A percentile compares a stretch with the other conserved stretches of the same genome.
These are phyloP conservation scores for Plectrocnemia conspersa DNA, from an alignment of 1,140 invertebrate species.

Conservation along the genomic window DNA sequence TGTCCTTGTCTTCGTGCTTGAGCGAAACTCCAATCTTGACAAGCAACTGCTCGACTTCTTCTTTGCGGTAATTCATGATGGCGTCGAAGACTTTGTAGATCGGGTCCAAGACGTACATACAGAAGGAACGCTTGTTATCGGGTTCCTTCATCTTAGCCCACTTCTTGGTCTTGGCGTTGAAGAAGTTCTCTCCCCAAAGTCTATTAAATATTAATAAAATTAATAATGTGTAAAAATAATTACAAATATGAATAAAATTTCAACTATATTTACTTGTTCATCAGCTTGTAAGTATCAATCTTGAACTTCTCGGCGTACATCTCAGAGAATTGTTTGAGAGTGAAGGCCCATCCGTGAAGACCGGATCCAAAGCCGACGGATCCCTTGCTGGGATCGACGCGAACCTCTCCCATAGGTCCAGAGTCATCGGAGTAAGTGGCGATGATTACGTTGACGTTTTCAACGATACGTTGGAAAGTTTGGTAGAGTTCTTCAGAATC, in stretches of 20 bases:
- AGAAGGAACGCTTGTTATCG: conserved; percentile 95
- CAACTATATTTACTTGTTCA: conserved; percentile 64
- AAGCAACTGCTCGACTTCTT: conserved; percentile 81
- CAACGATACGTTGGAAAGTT: conserved; percentile 99
- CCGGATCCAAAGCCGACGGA: conserved; percentile 99
- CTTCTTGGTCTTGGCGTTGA: conserved; percentile 95
- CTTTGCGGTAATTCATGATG: conserved; percentile 98
- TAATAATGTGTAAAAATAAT: conserved; percentile 8
- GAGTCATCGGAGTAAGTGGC: conserved; percentile 97
- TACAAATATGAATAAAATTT: background rate
- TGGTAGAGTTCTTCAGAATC: conserved; percentile 97
- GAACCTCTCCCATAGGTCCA: conserved; percentile 97
- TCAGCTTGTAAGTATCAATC: conserved; percentile 94
- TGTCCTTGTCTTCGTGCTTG: conserved; percentile 92
- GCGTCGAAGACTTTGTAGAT: conserved; percentile 98
- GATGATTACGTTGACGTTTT: conserved; percentile 99
- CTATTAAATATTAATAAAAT: conserved; percentile 37
- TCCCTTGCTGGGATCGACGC: conserved; percentile 94
- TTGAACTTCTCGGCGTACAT: conserved; percentile 99
- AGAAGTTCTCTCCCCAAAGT: conserved; percentile 98
- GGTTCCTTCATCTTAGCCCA: conserved; percentile 89
- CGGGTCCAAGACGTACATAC: conserved; percentile 96
- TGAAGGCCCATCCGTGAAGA: conserved; percentile 99
- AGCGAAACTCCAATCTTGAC: conserved; percentile 89
- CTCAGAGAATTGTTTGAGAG: conserved; percentile 98